Base-by-base conservation (phyloP, 2,888 invertebrate genomes). In the Hypena proboscidalis region DNA sequence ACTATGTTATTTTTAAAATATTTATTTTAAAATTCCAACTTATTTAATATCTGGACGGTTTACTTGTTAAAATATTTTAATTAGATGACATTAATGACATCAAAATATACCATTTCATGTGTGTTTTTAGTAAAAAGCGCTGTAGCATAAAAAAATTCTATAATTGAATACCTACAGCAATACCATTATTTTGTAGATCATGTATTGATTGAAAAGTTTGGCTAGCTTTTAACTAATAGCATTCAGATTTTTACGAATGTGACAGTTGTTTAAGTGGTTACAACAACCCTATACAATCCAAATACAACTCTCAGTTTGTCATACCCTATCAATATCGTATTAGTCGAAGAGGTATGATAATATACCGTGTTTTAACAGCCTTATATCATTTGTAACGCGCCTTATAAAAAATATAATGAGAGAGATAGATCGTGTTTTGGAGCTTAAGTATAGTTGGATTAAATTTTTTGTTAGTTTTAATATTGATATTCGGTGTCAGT, bases 321-420 rank as follows among this genome's bases (percentile, higher is more conserved):
- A 58, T 32, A 58, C 17, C 9, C 50, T 53, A 56, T 61, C 56
- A 58, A 56, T 56, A 62, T 53, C 36, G 26, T 56, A 42, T 66
- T 56, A 66, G 41, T 33, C 42, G 39, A 33, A 44, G 44, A 55
- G 52, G 40, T 48, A 65, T 66, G 62, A 61, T 63, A 63, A 63
- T 63, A 35, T 29, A 43, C 42, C 41, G 34, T 51, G 42, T 50
- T 61, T 58, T 61, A 58, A 53, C 58, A 39, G 32, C 11, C 41
- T 11, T 38, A 19, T 38, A 52, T 46, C 52, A 58, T 63, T 66
- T 56, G 56, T 61, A 36, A 62, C 22, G 33, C 20, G 31, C 19
- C 31, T 57, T 39, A 45, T 17, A 19, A 52, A 25, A 51, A 58
- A 63, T 3, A 15, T 42, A 58, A 63, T 46, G 47, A 53, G 14